phyloP scores from a whole-genome alignment of 64 coral and sea anemone species.

The Orbicella faveolata region DNA sequence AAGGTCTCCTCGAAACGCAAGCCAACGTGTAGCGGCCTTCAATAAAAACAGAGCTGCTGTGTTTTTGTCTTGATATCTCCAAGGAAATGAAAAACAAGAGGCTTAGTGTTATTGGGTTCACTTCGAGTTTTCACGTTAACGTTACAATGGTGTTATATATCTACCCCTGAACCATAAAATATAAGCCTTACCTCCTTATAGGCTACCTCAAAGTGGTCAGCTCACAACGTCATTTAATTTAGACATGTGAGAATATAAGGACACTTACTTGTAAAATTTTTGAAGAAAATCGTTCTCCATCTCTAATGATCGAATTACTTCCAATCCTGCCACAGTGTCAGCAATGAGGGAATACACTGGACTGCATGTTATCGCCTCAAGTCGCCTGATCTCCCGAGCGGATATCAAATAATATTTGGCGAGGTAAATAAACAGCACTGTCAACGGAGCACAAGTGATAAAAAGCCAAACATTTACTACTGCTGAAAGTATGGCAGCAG shows the following conservation, averaged over 20 bases:
- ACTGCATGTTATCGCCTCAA: conserved; percentile 57
- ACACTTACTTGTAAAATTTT: conserved; percentile 1
- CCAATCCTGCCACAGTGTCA: conserved; percentile 59
- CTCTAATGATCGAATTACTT: conserved; percentile 44
- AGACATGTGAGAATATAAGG: neutral
- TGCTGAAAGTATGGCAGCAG: conserved; percentile 24
- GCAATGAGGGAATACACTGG: conserved; percentile 55
- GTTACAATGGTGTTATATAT: too few relatives aligned
- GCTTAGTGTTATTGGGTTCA: too few relatives aligned
- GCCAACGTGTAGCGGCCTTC: conserved; percentile 12
- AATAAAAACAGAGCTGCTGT: conserved; percentile 8
- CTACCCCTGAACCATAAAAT: too few relatives aligned
- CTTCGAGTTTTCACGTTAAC: too few relatives aligned
- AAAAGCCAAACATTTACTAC: conserved; percentile 47
- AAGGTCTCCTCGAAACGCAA: neutral
- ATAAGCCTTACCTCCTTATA: too few relatives aligned
- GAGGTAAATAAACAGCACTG: conserved; percentile 4
- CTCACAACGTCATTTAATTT: neutral
- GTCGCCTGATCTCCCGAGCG: conserved; percentile 39
- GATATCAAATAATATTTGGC: conserved; percentile 27
- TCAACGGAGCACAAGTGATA: conserved; percentile 13
- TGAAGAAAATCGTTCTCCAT: conserved; percentile 31
- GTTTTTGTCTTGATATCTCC: conserved; percentile 42
- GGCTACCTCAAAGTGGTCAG: too few relatives aligned
- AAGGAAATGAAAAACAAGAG: neutral